Base-by-base conservation (phyloP, 2,797 vertebrate genomes). In the Orientallactaga sibirica region DNA sequence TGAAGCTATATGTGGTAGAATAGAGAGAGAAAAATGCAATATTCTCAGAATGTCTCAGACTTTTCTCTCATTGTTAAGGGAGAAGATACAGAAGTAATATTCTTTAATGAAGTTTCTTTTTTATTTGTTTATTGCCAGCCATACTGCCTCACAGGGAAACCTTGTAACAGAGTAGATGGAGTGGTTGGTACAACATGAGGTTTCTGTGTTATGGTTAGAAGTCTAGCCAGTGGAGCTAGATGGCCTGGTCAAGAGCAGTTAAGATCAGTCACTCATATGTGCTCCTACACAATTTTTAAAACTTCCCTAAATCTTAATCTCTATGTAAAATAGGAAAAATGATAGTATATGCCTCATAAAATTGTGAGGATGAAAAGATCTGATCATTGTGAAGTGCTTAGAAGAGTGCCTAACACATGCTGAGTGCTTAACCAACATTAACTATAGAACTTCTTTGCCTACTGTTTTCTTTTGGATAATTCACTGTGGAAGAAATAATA, bases 21-120 rank as follows among this genome's bases (percentile, higher is more conserved):
- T 33, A 76, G 61, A 92, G 91, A 94, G 64, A 64, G 61, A 58
- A 84, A 84, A 94, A 78, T 83, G 14, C 41, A 83, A 79, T 93
- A 86, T 75, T 88, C 25, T 43, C 20, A 92, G 75, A 37, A 24
- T 82, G 16, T 71, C 24, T 85, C 29, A 55, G 55, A 43, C 61
- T 92, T 93, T 88, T 92, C 15, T 66, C 8, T 66, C 27, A 73
- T 22, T 88, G 58, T 91, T 27, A 75, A 73, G 22, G 19, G 52
- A 79, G 70, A 93, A 58, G 55, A 58, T 58, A 24, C 84, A 73
- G 7, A 92, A 88, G 48, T 82, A 76, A 61, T 75, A 66, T 76
- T 76, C 62, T 81, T 92, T 58, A 93, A 55, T 88, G 68, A 94
- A 78, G 20, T 16, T 82, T 79, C 29, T 41, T 93, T 89, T 48